Base-by-base conservation (phyloP, 2,888 invertebrate species). In the Folsomia manolachei region DNA sequence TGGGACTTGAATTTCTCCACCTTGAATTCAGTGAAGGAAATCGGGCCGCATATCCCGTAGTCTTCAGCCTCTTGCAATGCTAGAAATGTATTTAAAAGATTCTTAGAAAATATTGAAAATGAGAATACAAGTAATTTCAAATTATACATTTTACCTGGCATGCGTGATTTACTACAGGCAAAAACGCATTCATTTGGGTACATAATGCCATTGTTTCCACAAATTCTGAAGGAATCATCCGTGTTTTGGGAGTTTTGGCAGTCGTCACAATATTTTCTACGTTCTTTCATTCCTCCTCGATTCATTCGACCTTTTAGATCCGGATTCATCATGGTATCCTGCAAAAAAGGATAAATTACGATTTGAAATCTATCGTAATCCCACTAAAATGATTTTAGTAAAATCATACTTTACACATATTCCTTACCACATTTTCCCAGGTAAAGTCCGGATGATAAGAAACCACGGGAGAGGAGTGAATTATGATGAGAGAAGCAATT, bases 1-100 rank as follows among this genome's bases (percentile, higher is more conserved):
- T 76, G 76, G 26, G 71, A 70, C 11, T 67, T 69, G 62, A 76
- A 74, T 73, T 76, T 72, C 26, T 64, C 64, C 27, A 63, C 52
- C 70, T 74, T 76, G 68, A 71, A 74, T 51, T 74, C 76, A 26
- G 71, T 74, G 63, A 76, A 76, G 62, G 76, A 74, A 56, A 73
- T 71, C n/a, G 74, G 19, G 25, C 74, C 76, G 52, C 76, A 76
- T 18, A n/a, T 23, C 4, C 66, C 64, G 56, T 74, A 71, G 68
- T 74, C 74, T 63, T 63, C 63, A 63, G 63, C 73, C 39, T 62
- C 70, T 25, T 71, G 39, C 63, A 76, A 27, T 25, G 52, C 76
- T 76, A n/a, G n/a, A n/a, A n/a, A n/a, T n/a, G n/a, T n/a, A n/a
- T n/a, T n/a, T n/a, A 56, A 19, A n/a, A 56, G 56, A 56, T 7